phyloP scores from a whole-genome alignment of 2,797 vertebrate species.

The Protonibea diacanthus region DNA sequence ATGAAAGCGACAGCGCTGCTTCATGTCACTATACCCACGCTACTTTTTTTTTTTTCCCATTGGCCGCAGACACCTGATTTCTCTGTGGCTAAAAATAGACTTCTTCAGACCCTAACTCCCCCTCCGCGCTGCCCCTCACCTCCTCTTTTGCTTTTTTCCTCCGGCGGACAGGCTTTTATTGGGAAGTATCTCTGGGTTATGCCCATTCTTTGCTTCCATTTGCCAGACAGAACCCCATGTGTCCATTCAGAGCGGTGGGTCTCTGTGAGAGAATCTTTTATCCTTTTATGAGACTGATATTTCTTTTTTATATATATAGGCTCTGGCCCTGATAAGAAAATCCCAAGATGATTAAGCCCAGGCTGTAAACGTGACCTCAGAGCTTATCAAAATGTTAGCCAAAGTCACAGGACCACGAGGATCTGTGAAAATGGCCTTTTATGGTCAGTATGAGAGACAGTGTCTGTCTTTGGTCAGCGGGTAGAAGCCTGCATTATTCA shows the following conservation, averaged over 20 bases:
- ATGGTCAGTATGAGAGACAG: constrained; percentile 69
- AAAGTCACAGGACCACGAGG: constrained; percentile 51
- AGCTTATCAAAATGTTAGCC: constrained; percentile 53
- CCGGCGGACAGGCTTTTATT: constrained; percentile 40
- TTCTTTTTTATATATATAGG: constrained; percentile 26
- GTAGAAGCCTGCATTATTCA: constrained; percentile 43
- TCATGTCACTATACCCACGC: constrained; percentile 65
- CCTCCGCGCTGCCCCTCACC: constrained; percentile 21
- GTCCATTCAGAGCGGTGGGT: constrained; percentile 30
- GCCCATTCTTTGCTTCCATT: constrained; percentile 31
- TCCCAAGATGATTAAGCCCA: constrained; percentile 13
- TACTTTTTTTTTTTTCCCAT: constrained; percentile 64
- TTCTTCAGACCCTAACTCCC: constrained; percentile 48
- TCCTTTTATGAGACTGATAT: constrained; percentile 23
- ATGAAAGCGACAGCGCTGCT: constrained; percentile 67
- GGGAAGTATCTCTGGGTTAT: constrained; percentile 33
- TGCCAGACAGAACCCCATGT: constrained; percentile 31
- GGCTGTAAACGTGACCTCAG: constrained; percentile 61
- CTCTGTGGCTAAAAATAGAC: constrained; percentile 75
- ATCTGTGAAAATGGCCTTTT: constrained; percentile 76
- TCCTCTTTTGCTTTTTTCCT: constrained; percentile 33
- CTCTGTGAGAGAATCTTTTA: constrained; percentile 26
- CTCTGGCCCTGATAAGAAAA: constrained; percentile 41
- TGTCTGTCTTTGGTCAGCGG: constrained; percentile 55
- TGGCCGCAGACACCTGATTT: constrained; percentile 74